Conservation (phyloP, 2,888 invertebrate genomes). For the Willowsia nigromaculata region DNA sequence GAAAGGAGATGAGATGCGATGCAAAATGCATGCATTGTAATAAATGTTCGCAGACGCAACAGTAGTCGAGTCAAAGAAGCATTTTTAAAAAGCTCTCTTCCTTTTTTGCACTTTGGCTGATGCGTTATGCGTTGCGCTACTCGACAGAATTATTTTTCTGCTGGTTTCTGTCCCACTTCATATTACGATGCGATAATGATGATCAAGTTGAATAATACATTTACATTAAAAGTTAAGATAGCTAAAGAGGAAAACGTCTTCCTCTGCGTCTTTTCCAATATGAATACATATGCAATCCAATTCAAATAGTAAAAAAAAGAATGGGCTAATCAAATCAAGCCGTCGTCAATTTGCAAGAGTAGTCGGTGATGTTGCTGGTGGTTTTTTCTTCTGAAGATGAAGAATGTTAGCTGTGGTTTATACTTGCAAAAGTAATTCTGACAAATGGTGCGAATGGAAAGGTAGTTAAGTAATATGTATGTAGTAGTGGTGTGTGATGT, state of each 20-base stretch:
- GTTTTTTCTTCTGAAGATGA: neutral
- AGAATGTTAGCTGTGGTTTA: too few species aligned
- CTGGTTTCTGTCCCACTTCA: neutral
- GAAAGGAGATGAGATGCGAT: neutral
- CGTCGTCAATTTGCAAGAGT: slow-evolving; percentile 32
- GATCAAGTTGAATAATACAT: slow-evolving; percentile 41
- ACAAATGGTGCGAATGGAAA: neutral
- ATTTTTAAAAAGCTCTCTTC: slow-evolving; percentile 34
- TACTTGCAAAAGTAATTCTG: too few species aligned
- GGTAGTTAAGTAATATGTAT: neutral
- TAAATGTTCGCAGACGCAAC: neutral
- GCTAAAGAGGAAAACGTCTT: neutral
- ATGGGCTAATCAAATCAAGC: slow-evolving; percentile 49
- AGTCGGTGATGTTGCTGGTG: neutral
- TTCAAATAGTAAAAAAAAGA: slow-evolving; percentile 18
- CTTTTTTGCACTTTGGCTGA: slow-evolving; percentile 55
- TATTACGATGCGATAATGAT: neutral
- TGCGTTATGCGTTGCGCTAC: neutral
- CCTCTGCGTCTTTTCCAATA: neutral
- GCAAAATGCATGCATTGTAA: slow-evolving; percentile 19
- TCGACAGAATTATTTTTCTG: neutral
- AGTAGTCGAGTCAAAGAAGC: neutral
- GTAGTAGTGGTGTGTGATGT: neutral
- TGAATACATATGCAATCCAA: slow-evolving; percentile 33
- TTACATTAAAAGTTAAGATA: slow-evolving; percentile 19